Conservation (phyloP, 2,797 vertebrate species). For the Mormyrus proboscirostris region DNA sequence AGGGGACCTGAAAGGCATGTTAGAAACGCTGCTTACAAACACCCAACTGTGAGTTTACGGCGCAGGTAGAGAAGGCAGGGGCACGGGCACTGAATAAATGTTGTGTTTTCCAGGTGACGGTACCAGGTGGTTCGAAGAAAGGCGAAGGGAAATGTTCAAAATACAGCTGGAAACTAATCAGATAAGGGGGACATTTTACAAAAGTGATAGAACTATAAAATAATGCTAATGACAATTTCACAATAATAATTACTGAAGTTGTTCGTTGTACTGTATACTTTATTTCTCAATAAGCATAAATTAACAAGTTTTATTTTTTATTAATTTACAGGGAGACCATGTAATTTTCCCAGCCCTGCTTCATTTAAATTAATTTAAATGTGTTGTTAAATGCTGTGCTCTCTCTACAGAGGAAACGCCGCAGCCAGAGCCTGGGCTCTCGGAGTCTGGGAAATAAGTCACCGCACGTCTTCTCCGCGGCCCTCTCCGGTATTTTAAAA, state of each 20-base stretch:
- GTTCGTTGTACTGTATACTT: neutral
- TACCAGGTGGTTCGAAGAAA: neutral
- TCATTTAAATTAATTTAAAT: slow-evolving; percentile 2
- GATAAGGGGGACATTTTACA: neutral
- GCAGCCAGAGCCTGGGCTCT: neutral
- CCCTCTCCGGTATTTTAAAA: slow-evolving; percentile 15
- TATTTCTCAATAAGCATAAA: neutral
- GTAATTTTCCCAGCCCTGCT: neutral
- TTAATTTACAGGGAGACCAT: neutral
- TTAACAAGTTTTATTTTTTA: neutral
- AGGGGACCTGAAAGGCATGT: neutral
- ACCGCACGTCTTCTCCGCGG: neutral
- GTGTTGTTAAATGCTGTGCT: neutral
- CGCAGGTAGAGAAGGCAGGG: neutral
- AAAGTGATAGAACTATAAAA: neutral
- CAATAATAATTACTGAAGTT: neutral
- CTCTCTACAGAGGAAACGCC: neutral
- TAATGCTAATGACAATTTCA: neutral
- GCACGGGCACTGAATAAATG: neutral
- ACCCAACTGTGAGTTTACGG: neutral
- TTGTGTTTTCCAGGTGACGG: neutral
- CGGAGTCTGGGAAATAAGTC: slow-evolving; percentile 17
- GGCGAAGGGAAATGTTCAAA: neutral
- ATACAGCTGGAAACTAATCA: neutral
- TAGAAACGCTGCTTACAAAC: neutral